phyloP scores from a whole-genome alignment of 2,113 vertebrate genomes.

The Brachionichthys hirsutus region DNA sequence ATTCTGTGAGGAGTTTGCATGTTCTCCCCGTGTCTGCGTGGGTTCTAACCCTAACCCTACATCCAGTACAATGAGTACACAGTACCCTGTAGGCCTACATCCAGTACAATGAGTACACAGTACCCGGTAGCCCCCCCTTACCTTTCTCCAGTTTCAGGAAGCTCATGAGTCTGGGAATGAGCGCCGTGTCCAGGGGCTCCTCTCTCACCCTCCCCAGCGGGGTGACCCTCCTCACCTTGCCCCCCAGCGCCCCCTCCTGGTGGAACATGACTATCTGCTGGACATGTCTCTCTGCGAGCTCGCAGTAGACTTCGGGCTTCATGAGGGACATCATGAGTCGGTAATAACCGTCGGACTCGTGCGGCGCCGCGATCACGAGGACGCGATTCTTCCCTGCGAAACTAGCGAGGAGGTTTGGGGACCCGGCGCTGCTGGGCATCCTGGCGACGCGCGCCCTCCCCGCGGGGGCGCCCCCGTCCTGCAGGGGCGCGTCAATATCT shows the following conservation, averaged over 20 bases:
- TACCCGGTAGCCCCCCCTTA: no score
- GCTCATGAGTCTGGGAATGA: slow-evolving; percentile 92
- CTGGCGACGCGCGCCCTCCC: slow-evolving; percentile 76
- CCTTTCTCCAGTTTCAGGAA: slow-evolving; percentile 95
- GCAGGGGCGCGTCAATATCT: slow-evolving; percentile 60
- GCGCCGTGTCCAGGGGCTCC: slow-evolving; percentile 84
- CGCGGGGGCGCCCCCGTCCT: slow-evolving; percentile 79
- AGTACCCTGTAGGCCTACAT: no score
- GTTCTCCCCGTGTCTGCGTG: no score
- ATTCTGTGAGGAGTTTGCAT: no score
- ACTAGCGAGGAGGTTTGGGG: slow-evolving; percentile 89
- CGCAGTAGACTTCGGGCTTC: slow-evolving; percentile 92
- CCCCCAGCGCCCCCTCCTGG: slow-evolving; percentile 88
- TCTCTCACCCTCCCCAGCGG: slow-evolving; percentile 89
- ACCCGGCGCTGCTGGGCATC: slow-evolving; percentile 83
- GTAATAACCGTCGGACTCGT: slow-evolving; percentile 94
- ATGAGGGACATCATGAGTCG: slow-evolving; percentile 97
- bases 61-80: no score
- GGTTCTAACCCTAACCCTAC: no score
- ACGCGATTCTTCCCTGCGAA: slow-evolving; percentile 94
- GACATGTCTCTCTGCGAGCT: slow-evolving; percentile 92
- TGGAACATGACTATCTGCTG: slow-evolving; percentile 96
- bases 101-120: no score
- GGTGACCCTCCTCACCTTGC: slow-evolving; percentile 89
- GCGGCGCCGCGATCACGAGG: slow-evolving; percentile 92